Base-by-base conservation (phyloP, 2,888 invertebrate species). In the Cosmia trapezina region DNA sequence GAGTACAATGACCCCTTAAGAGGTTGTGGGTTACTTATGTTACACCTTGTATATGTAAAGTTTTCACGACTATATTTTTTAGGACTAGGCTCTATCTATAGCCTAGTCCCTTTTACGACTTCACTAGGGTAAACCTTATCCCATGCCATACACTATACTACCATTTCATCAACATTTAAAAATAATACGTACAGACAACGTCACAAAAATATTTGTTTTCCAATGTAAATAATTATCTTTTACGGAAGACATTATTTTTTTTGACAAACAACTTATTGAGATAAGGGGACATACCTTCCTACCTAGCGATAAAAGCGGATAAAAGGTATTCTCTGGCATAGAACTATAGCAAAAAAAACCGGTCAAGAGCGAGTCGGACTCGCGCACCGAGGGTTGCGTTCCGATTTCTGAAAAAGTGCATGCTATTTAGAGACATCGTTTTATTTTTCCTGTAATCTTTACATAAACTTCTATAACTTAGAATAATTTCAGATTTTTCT, bases 181-280 rank as follows among this genome's bases (percentile, higher is more conserved):
- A 54, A 43, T 1, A 54, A 28, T 22, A 41, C 17, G 9, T 37
- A n/a, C 49, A 49, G n/a, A 2, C n/a, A 59, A n/a, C 14, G 28
- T n/a, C 19, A 37, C 14, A 33, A 60, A 33, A 60, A 37, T 47
- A 22, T 5, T 19, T 68, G 8, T 61, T 49, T 61, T 62, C 11
- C 6, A 17, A 62, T 37, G 8, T 19, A n/a, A 68, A 43, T 59
- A 57, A 43, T 33, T 70, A 66, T 70, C 28, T 56, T 56, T 49
- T 41, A 69, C 11, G 51, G 68, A 64, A 64, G 64, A 28, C 7
- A 11, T 28, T 28, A 28, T 0, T 5, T 6, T 28, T 47, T 51
- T 28, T 63, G 19, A 61, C 41, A 41, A 49, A 68, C 47, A 61
- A 22, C 8, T 8, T 62, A 28, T n/a, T n/a, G 22, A 59, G 51